phyloP scores from a whole-genome alignment of 2,888 invertebrate genomes.

The Autographa pulchrina region DNA sequence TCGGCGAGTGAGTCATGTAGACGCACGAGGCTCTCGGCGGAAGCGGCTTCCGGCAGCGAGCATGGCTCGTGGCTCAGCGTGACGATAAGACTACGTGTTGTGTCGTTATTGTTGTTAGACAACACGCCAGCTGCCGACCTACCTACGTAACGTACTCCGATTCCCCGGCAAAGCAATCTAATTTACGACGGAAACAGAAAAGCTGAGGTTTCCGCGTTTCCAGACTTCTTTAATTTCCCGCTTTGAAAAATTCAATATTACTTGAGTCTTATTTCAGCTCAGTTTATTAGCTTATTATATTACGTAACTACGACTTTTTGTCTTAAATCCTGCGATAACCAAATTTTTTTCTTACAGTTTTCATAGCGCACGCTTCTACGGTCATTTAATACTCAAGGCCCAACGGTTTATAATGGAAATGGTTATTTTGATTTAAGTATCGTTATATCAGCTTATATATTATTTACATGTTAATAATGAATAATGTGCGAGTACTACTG shows the following conservation, averaged over 20 bases:
- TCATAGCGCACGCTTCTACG: neutral
- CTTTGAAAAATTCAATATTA: slow-evolving; percentile 11
- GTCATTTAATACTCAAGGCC: no score
- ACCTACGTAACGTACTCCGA: neutral
- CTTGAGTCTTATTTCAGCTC: neutral
- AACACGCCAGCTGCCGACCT: slow-evolving; percentile 10
- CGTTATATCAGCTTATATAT: neutral
- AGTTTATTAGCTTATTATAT: neutral
- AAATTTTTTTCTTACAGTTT: no score
- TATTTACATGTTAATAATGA: slow-evolving; percentile 17
- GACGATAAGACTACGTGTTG: slow-evolving; percentile 61
- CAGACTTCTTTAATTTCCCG: slow-evolving; percentile 26
- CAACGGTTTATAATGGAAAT: no score
- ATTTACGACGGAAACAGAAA: slow-evolving; percentile 26
- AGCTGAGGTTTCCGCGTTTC: slow-evolving; percentile 9
- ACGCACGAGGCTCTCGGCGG: slow-evolving; percentile 59
- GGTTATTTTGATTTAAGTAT: neutral
- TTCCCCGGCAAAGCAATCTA: slow-evolving; percentile 9
- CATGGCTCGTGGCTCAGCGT: slow-evolving; percentile 53
- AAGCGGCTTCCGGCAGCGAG: slow-evolving; percentile 72
- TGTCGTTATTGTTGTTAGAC: slow-evolving; percentile 38
- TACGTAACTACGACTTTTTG: neutral
- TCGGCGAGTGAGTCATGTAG: slow-evolving; percentile 38
- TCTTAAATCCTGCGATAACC: no score
- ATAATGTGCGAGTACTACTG: slow-evolving; percentile 28